Evolutionary conservation across 2,113 vertebrate genomes (phyloP).

Genomic region (Eurystomus gularis): DNA sequence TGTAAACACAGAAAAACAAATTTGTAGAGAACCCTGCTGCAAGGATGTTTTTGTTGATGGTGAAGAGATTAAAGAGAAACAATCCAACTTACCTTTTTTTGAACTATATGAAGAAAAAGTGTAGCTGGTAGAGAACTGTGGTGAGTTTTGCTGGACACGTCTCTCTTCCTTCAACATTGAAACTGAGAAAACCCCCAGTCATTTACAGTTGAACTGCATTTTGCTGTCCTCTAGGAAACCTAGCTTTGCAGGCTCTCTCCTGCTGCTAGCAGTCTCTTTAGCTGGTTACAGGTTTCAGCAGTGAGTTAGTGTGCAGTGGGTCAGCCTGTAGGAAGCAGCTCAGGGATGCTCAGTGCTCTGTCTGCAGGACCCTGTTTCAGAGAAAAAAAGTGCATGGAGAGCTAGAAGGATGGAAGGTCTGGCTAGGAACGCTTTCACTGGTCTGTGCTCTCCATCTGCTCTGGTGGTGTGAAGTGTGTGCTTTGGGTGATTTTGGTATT

Average conservation of each 20-base stretch:
- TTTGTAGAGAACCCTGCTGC: background rate
- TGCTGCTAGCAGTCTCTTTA: background rate
- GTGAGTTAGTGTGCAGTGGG: background rate
- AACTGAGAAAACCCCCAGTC: fast-evolving
- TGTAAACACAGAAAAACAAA: background rate
- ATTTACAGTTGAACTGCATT: background rate
- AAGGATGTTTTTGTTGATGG: background rate
- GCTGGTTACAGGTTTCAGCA: background rate
- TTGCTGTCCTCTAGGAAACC: background rate
- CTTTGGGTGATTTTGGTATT: background rate
- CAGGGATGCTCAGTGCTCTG: background rate
- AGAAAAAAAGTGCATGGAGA: background rate
- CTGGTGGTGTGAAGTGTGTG: fast-evolving
- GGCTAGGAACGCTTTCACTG: background rate
- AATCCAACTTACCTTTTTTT: background rate
- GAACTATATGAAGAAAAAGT: background rate
- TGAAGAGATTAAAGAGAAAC: background rate
- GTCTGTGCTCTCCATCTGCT: background rate
- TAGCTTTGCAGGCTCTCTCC: background rate
- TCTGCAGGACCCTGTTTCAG: background rate
- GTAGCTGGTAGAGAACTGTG: background rate
- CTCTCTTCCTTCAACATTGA: background rate
- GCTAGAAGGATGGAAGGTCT: background rate
- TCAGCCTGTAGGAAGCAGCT: background rate
- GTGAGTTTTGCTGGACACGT: background rate